Conservation (phyloP, 2,888 invertebrate genomes). For the Deroplatys truncata region DNA sequence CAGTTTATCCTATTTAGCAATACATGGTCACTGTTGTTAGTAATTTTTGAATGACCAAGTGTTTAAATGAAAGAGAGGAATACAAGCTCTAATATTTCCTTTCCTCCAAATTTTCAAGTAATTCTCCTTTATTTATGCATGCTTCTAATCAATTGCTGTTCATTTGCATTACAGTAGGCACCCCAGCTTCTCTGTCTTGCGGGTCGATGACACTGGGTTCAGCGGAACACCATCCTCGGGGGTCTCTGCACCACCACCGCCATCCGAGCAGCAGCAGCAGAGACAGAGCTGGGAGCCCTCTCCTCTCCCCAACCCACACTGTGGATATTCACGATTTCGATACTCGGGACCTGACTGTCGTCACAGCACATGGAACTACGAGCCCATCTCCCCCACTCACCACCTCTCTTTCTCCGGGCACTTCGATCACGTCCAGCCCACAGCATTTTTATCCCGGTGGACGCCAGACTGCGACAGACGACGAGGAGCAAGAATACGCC, state of each 20-base stretch:
- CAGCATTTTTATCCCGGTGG: constrained; percentile 34
- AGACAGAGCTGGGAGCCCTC: constrained; percentile 9
- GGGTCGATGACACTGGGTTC: constrained; percentile 67
- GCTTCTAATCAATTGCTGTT: background rate
- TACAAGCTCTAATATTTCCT: background rate
- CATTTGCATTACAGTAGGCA: constrained; percentile 32
- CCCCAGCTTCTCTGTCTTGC: constrained; percentile 42
- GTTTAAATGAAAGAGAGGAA: background rate
- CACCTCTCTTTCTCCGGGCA: constrained; percentile 37
- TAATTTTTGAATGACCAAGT: no score
- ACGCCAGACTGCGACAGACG: constrained; percentile 22
- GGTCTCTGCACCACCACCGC: constrained; percentile 20
- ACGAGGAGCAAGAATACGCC: constrained; percentile 25
- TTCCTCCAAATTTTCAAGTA: background rate
- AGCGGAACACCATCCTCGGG: constrained; percentile 57
- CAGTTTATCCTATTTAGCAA: no score
- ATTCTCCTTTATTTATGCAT: background rate
- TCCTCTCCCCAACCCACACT: constrained; percentile 38
- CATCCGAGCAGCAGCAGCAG: constrained; percentile 5
- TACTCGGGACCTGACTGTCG: constrained; percentile 27
- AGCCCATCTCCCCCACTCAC: constrained; percentile 36
- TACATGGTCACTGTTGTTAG: no score
- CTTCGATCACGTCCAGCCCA: constrained; percentile 37
- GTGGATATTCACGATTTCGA: constrained; percentile 34
- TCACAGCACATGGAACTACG: constrained; percentile 19